Base-by-base conservation (phyloP, 2,888 invertebrate species). In the Nomada fucata region DNA sequence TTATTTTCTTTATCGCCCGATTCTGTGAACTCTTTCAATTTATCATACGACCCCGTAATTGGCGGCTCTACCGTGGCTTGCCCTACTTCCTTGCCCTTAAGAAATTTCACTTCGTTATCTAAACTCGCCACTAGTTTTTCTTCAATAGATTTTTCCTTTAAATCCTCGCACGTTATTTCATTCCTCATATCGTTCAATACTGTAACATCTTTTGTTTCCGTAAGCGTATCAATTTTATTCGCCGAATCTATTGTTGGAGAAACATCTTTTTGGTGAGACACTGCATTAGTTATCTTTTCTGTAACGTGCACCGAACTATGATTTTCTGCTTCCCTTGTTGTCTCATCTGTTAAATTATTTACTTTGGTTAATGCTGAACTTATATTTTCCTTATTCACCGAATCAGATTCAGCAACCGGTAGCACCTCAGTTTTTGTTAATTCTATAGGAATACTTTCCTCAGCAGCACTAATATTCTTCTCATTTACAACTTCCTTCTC, bases 21-120 rank as follows among this genome's bases (percentile, higher is more conserved):
- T 47, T 76, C 83, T 1, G 76, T 57, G 10, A 79, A 47, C 64
- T 88, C 82, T 57, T 86, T 85, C 18, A 87, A 71, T 77, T 85
- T 86, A 29, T 90, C 87, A 7, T 71, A 86, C 20, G 85, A 70
- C 50, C 88, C 87, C 23, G 81, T 52, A 23, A 86, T 73, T 44
- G 82, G 23, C n/a, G 65, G n/a, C 67, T 87, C 83, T 29, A 84
- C 76, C 10, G 70, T 29, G 29, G 72, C 65, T 18, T 79, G 67
- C 69, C 73, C 76, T 78, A 92, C 94, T 87, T 94, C 94, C 88
- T 94, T 94, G 91, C 94, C 63, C 20, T 75, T 85, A 2, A 75
- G 29, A n/a, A 71, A 76, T 44, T 69, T 82, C 55, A 72, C 57
- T 29, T 87, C 79, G 13, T 74, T 75, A 23, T 82, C 83, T 13